These are phyloP conservation scores for Euplagia quadripunctaria DNA, from an alignment of 2,888 invertebrate species.

Conservation along the genomic window DNA sequence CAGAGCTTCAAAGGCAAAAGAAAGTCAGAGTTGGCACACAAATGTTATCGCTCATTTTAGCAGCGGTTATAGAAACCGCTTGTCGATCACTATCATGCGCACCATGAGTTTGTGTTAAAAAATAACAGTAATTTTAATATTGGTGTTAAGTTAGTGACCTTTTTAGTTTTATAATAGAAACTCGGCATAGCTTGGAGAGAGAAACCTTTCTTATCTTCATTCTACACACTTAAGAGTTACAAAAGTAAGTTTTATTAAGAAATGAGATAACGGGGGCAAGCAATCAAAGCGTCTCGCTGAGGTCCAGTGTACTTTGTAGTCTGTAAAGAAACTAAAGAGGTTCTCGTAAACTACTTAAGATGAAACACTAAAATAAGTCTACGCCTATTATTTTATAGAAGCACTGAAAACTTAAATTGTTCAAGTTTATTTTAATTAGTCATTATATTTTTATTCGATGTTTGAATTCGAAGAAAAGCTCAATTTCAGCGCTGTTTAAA, in stretches of 20 bases:
- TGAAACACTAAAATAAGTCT: conserved; percentile 9
- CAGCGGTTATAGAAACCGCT: no score
- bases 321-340: not conserved
- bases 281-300: conserved; percentile 5
- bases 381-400: not conserved
- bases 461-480: not conserved
- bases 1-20: no score
- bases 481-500: no score
- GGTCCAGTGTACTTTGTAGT: conserved; percentile 12
- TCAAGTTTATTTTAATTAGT: not conserved
- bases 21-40: no score
- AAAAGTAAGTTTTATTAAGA: conserved; percentile 2
- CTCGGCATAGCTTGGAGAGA: not conserved
- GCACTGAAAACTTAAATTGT: not conserved
- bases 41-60: no score
- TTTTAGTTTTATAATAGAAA: not conserved
- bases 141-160: not conserved
- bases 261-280: not conserved
- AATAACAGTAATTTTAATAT: no score
- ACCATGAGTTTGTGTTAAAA: no score
- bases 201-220: not conserved
- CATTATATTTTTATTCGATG: not conserved
- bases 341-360: conserved; percentile 14
- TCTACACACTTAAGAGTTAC: not conserved
- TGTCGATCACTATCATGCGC: no score